These are phyloP conservation scores for Hyperopisus bebe DNA, from an alignment of 2,113 vertebrate genomes.

Conservation along the genomic window DNA sequence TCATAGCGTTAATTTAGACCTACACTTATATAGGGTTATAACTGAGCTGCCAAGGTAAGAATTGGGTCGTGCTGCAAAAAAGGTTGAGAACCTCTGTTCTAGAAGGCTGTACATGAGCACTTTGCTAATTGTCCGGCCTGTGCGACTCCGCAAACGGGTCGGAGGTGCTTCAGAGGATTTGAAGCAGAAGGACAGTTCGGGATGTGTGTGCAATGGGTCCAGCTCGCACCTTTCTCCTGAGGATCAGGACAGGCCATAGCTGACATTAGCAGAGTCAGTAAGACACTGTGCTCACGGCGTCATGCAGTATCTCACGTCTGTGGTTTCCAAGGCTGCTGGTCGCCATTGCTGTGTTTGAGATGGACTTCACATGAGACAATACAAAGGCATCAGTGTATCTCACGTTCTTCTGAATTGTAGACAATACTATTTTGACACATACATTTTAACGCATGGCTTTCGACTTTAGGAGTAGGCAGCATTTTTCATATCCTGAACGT, in stretches of 20 bases:
- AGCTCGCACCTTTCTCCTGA: background rate
- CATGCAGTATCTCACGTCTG: background rate
- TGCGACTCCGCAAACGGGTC: background rate
- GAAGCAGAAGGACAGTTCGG: background rate
- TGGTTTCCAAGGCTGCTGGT: background rate
- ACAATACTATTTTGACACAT: background rate
- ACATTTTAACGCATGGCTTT: background rate
- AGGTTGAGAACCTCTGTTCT: no score
- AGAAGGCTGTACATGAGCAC: background rate
- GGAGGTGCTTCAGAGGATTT: background rate
- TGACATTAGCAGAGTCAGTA: background rate
- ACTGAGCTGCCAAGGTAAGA: no score
- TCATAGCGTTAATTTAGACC: no score
- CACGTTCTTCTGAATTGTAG: background rate
- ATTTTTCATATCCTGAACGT: background rate
- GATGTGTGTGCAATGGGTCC: background rate
- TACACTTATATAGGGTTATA: no score
- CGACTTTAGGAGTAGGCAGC: background rate
- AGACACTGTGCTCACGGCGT: background rate
- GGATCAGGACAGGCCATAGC: background rate
- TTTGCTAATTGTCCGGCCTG: background rate
- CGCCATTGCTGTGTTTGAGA: background rate
- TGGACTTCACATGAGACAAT: background rate
- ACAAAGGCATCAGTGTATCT: background rate
- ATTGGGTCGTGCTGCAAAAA: no score